A percentile compares a stretch with the other conserved stretches of the same genome.
Evolutionary conservation across 2,888 invertebrate species (phyloP).

Genomic region (Sympetrum striolatum): DNA sequence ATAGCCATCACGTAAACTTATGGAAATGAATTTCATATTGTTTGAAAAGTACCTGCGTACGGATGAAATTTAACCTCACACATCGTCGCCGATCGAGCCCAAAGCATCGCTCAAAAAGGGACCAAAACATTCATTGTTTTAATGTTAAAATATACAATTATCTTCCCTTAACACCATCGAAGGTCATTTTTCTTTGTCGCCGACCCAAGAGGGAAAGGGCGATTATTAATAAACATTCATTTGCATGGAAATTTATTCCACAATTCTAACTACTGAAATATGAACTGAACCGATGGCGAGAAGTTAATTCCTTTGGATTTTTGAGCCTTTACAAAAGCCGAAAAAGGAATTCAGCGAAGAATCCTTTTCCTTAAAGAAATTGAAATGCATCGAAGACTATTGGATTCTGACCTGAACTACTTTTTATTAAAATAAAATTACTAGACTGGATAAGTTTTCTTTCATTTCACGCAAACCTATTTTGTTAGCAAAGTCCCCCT

Average conservation of each 20-base stretch:
- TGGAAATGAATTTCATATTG: not conserved
- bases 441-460: too few species aligned
- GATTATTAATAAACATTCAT: not conserved
- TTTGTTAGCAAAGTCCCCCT: too few species aligned
- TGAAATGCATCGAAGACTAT: not conserved
- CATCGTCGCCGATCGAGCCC: not conserved
- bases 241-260: not conserved
- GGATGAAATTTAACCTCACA: not conserved
- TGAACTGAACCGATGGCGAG: not conserved
- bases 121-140: not conserved
- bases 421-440: not conserved
- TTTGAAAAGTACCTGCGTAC: not conserved
- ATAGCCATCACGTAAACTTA: not conserved
- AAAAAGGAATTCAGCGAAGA: too few species aligned
- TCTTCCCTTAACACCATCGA: not conserved
- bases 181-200: not conserved
- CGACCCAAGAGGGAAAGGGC: not conserved
- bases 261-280: not conserved
- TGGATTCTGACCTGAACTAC: not conserved
- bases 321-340: not conserved
- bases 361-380: not conserved
- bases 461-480: too few species aligned
- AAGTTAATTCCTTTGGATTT: not conserved
- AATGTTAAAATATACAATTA: not conserved
- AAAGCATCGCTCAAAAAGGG: not conserved